Evolutionary conservation across 2,888 invertebrate genomes (phyloP).

Genomic region (Thalpophila matura): DNA sequence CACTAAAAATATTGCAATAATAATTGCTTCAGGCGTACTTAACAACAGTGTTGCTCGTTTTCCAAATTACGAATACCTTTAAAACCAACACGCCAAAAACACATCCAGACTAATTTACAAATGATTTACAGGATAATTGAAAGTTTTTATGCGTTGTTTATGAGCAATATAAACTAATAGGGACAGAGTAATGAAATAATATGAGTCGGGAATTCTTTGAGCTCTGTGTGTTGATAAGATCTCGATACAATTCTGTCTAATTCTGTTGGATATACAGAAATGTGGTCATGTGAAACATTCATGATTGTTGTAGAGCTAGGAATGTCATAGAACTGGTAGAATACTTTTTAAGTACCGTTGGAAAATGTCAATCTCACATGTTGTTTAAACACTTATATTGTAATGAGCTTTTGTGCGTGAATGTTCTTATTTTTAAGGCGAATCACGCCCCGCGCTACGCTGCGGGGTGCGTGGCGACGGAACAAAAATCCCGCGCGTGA

Average conservation of each 20-base stretch:
- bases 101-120: constrained; percentile 56
- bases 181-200: constrained; percentile 67
- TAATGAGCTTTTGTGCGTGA: too few relatives aligned
- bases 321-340: constrained; percentile 22
- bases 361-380: too few relatives aligned
- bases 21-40: constrained; percentile 45
- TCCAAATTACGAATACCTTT: constrained; percentile 36
- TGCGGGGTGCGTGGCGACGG: too few relatives aligned
- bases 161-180: constrained; percentile 69
- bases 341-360: too few relatives aligned
- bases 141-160: constrained; percentile 68
- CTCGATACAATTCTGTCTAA: constrained; percentile 75
- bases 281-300: constrained; percentile 71
- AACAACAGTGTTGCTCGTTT: neutral
- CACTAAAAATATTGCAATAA: constrained; percentile 29
- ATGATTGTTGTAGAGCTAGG: constrained; percentile 54
- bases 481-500: too few relatives aligned
- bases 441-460: too few relatives aligned
- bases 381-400: too few relatives aligned
- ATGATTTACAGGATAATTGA: constrained; percentile 70
- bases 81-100: constrained; percentile 55
- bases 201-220: constrained; percentile 61
- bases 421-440: too few relatives aligned
- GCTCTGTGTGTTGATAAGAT: constrained; percentile 63
- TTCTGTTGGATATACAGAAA: constrained; percentile 70